These are phyloP conservation scores for Peromyscus nudipes DNA, from an alignment of 2,797 vertebrate species.

Conservation along the genomic window DNA sequence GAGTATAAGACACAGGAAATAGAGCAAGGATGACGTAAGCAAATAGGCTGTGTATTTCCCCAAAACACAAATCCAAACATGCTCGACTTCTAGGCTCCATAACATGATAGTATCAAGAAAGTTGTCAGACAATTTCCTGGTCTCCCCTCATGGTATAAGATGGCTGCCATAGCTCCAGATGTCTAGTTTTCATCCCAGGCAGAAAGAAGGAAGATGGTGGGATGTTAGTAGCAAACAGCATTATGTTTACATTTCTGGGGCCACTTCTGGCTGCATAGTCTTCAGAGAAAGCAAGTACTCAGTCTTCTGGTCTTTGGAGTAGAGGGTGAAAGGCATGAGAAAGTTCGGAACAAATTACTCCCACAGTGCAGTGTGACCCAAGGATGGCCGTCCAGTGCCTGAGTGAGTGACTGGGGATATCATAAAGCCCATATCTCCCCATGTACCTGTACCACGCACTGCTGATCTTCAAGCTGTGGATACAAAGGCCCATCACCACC, in stretches of 20 bases:
- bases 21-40: background rate
- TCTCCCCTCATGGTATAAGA: background rate
- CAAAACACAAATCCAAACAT: slow-evolving; percentile 19
- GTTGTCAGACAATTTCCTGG: background rate
- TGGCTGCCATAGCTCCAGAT: background rate
- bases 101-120: background rate
- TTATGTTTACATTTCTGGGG: background rate
- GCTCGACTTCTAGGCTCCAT: background rate
- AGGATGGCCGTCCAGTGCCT: background rate
- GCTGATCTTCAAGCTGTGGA: background rate
- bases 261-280: background rate
- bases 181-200: background rate
- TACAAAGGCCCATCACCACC: too few species aligned
- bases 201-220: background rate
- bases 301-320: background rate
- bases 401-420: background rate
- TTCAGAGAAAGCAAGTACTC: background rate
- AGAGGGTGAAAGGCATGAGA: background rate
- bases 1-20: background rate
- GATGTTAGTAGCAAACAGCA: background rate
- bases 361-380: background rate
- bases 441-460: background rate
- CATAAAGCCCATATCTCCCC: background rate
- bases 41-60: background rate
- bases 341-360: background rate